Percentiles rank a stretch among this genome's conserved stretches.
Conservation (phyloP, 2,113 vertebrate genomes). For the Oreocharis arfaki region DNA sequence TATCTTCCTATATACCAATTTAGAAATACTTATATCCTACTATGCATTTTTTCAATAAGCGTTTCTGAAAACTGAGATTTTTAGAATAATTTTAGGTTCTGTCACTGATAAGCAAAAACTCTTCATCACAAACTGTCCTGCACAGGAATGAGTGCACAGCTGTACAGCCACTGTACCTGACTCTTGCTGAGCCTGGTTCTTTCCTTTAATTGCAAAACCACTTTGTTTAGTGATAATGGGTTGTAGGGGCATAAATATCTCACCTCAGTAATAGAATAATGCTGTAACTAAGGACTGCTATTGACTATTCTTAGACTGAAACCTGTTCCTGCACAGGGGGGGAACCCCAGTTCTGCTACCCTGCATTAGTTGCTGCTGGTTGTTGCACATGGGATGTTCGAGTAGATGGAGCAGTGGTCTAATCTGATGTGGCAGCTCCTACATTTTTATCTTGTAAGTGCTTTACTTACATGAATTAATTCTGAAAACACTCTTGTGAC, state of each 20-base stretch:
- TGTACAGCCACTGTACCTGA: rapidly evolving
- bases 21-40: neutral
- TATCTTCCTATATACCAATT: neutral
- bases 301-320: neutral
- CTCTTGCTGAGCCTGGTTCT: neutral
- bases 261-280: neutral
- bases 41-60: neutral
- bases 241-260: neutral
- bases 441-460: conserved; percentile 42
- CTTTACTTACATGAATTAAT: conserved; percentile 52
- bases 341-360: neutral
- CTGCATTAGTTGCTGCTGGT: neutral
- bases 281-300: neutral
- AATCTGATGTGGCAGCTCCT: conserved; percentile 30
- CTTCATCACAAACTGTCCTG: neutral
- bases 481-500: conserved; percentile 54
- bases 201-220: neutral
- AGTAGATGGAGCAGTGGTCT: conserved; percentile 6
- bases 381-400: neutral
- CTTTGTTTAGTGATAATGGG: neutral
- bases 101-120: neutral
- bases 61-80: neutral
- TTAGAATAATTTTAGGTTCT: neutral
- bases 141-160: neutral
- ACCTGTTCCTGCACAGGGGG: neutral